phyloP scores from a whole-genome alignment of 2,888 invertebrate genomes.

The Ariolimax columbianus region DNA sequence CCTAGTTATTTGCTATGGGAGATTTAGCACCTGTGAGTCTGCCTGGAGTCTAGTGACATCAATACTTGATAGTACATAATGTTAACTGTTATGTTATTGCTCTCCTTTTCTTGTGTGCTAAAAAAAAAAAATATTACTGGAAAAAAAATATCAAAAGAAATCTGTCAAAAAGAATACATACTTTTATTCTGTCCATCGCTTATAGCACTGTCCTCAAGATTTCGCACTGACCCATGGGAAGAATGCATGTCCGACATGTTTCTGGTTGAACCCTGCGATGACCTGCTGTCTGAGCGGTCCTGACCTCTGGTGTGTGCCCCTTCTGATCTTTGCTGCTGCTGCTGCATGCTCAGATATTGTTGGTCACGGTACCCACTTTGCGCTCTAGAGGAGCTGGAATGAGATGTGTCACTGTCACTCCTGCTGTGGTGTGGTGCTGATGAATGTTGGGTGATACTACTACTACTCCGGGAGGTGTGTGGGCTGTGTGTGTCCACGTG shows the following conservation, averaged over 20 bases:
- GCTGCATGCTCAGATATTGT: conserved; percentile 54
- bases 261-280: conserved; percentile 82
- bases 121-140: too few relatives aligned
- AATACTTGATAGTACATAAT: too few relatives aligned
- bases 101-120: too few relatives aligned
- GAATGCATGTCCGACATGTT: conserved; percentile 76
- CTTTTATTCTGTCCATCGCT: conserved; percentile 59
- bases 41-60: too few relatives aligned
- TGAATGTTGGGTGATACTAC: conserved; percentile 57
- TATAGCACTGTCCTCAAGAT: conserved; percentile 68
- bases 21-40: too few relatives aligned
- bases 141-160: too few relatives aligned
- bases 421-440: conserved; percentile 67
- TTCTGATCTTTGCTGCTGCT: conserved; percentile 63
- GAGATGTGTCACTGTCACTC: conserved; percentile 77
- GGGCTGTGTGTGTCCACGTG: conserved; percentile 44
- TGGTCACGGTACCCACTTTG: conserved; percentile 50
- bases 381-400: conserved; percentile 69
- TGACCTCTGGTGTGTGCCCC: conserved; percentile 54
- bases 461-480: conserved; percentile 50
- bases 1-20: too few relatives aligned
- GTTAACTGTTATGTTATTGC: too few relatives aligned
- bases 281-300: conserved; percentile 73
- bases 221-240: conserved; percentile 73
- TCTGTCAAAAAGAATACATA: conserved; percentile 15